Evolutionary conservation across 2,113 vertebrate species (phyloP).

Genomic region (Columba janthina): DNA sequence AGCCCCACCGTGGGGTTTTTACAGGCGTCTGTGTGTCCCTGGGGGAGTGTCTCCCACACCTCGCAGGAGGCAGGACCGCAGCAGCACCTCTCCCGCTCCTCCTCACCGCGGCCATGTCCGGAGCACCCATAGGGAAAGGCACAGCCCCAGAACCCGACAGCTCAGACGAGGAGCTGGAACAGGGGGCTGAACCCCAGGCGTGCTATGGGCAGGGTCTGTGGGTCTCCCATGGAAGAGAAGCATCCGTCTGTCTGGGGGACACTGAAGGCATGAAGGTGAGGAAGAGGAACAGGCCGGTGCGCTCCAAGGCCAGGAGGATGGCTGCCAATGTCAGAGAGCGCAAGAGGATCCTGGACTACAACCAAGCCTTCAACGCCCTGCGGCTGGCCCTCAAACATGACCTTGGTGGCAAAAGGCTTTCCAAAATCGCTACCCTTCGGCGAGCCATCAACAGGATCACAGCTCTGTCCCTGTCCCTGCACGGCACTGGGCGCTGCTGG

Average conservation of each 20-base stretch:
- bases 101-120: neutral
- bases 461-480: constrained; percentile 86
- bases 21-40: neutral
- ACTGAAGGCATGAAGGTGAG: constrained; percentile 61
- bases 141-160: constrained; percentile 60
- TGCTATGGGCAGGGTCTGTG: neutral
- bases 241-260: constrained; percentile 34
- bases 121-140: neutral
- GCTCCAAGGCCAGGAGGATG: constrained; percentile 91
- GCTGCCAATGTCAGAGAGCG: constrained; percentile 94
- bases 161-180: constrained; percentile 77
- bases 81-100: neutral
- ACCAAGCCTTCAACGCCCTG: constrained; percentile 94
- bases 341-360: constrained; percentile 97
- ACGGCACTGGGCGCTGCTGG: constrained; percentile 36
- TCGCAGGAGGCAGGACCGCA: neutral
- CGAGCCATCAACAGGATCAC: constrained; percentile 92
- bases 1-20: constrained; percentile 39
- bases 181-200: accelerated
- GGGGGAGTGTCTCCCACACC: constrained; percentile 51
- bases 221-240: constrained; percentile 54
- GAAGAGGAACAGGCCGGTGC: constrained; percentile 82
- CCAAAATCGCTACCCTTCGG: constrained; percentile 94
- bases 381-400: constrained; percentile 88
- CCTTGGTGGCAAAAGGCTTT: constrained; percentile 90